Evolutionary conservation across 2,113 vertebrate genomes (phyloP).

Genomic region (Pogona vitticeps): DNA sequence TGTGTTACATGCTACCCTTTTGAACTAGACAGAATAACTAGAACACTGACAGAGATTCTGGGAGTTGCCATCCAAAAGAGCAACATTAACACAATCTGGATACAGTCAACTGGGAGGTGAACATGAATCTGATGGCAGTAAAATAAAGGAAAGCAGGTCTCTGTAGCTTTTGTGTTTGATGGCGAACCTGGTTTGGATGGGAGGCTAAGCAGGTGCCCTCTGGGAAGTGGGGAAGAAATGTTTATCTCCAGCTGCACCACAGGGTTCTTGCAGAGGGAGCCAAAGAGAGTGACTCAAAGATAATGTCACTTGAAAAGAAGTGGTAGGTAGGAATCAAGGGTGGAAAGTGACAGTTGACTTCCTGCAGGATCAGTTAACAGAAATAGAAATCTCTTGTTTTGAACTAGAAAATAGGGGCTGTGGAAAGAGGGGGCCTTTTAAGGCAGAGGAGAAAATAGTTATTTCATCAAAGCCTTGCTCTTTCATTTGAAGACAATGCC

Average conservation of each 20-base stretch:
- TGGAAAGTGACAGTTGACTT: neutral
- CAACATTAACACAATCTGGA: no score
- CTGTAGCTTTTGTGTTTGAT: neutral
- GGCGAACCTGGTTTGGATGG: neutral
- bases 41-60: no score
- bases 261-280: neutral
- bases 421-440: neutral
- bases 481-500: neutral
- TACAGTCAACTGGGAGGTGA: no score
- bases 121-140: no score
- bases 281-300: neutral
- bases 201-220: neutral
- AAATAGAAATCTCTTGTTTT: neutral
- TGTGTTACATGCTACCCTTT: no score
- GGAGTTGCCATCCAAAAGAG: no score
- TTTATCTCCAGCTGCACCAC: neutral
- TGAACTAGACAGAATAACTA: no score
- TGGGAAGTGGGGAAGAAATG: neutral
- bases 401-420: neutral
- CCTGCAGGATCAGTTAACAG: constrained; percentile 4
- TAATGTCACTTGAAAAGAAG: neutral
- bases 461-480: neutral
- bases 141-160: neutral
- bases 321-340: neutral
- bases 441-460: neutral